phyloP scores from a whole-genome alignment of 2,797 vertebrate genomes.

The Cuculus canorus region DNA sequence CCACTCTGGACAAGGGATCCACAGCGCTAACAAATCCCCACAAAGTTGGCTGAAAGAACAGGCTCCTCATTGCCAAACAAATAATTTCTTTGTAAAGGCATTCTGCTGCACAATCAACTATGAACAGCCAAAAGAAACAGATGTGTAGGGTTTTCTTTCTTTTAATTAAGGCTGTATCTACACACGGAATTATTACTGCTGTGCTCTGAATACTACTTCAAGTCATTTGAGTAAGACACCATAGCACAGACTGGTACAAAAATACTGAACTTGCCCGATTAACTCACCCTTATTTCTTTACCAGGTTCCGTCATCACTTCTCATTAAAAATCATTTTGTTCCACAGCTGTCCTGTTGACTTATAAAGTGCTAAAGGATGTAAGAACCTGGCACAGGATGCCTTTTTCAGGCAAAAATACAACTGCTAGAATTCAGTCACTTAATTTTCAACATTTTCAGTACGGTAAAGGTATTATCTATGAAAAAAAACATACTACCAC shows the following conservation, averaged over 20 bases:
- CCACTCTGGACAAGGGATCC: rapidly evolving
- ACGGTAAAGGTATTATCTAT: background rate
- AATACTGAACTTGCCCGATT: background rate
- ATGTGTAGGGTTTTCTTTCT: background rate
- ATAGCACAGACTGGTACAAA: background rate
- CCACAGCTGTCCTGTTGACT: slow-evolving; percentile 13
- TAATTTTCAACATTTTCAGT: slow-evolving; percentile 1
- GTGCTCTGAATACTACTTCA: background rate
- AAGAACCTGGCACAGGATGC: background rate
- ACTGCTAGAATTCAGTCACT: background rate
- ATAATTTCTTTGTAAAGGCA: background rate
- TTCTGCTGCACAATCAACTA: background rate
- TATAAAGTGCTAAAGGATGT: background rate
- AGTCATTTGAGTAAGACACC: background rate
- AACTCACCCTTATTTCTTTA: slow-evolving; percentile 3
- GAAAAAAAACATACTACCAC: background rate
- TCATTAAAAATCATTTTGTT: slow-evolving; percentile 25
- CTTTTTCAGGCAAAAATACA: background rate
- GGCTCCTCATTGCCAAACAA: background rate
- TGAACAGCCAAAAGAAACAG: rapidly evolving
- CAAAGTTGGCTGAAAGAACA: rapidly evolving
- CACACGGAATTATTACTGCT: background rate
- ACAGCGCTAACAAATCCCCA: background rate
- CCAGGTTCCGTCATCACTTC: slow-evolving; percentile 1
- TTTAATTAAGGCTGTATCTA: background rate